A percentile compares a stretch with the other conserved stretches of the same genome.
Conservation (phyloP, 1,140 invertebrate species). For the Ctenoplectra terminalis region DNA sequence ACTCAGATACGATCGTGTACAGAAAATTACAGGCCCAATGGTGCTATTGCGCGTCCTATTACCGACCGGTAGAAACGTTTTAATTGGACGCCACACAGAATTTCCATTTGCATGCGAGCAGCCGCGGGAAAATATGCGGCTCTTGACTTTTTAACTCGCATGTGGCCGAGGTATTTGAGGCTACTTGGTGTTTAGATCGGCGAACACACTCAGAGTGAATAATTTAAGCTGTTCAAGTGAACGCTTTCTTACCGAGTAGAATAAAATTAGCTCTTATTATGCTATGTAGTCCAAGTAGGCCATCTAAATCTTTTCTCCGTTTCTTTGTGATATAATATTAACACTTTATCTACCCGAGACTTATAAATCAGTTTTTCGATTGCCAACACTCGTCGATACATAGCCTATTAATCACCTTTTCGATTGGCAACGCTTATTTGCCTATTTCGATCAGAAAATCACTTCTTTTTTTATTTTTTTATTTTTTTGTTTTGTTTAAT, state of each 20-base stretch:
- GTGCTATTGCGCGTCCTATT: constrained; percentile 5
- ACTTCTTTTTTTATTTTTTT: too few relatives aligned
- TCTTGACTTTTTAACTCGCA: not conserved
- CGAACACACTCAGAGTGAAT: not conserved
- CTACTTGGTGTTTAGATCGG: not conserved
- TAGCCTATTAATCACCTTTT: too few relatives aligned
- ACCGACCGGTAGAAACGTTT: not conserved
- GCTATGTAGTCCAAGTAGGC: too few relatives aligned
- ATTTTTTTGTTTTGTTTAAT: too few relatives aligned
- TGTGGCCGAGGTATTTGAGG: not conserved
- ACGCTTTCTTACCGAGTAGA: too few relatives aligned
- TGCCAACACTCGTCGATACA: too few relatives aligned
- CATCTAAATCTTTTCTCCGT: too few relatives aligned
- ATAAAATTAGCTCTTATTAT: not conserved
- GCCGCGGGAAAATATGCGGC: not conserved
- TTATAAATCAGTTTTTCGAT: too few relatives aligned
- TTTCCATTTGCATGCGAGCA: constrained; percentile 7
- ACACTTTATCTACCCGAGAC: too few relatives aligned
- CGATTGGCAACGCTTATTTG: too few relatives aligned
- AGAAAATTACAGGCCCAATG: constrained; percentile 3
- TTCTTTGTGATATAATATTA: too few relatives aligned
- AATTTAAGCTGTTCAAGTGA: not conserved
- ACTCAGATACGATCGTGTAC: not conserved
- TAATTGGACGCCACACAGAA: constrained; percentile 16
- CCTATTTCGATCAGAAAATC: too few relatives aligned